Conservation (phyloP, 1,140 invertebrate genomes). For the Drosophila trapezifrons region DNA sequence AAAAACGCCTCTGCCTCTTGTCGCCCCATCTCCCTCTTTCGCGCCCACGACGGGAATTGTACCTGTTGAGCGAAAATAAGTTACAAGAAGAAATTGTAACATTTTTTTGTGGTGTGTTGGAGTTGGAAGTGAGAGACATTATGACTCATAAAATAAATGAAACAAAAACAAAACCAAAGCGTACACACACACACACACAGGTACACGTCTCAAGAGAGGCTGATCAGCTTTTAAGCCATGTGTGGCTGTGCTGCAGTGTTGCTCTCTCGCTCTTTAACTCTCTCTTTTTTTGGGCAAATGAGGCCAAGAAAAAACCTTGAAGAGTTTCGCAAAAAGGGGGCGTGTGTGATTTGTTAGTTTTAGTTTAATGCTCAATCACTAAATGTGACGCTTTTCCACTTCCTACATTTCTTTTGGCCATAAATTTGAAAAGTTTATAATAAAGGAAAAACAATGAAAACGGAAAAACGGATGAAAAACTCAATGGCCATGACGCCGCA, state of each 20-base stretch:
- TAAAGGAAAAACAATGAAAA: slow-evolving; percentile 34
- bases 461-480: slow-evolving; percentile 59
- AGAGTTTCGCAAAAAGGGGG: slow-evolving; percentile 37
- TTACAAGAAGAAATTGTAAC: slow-evolving; percentile 52
- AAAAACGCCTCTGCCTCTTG: slow-evolving; percentile 28
- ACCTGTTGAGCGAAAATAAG: slow-evolving; percentile 78
- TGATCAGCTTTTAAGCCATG: slow-evolving; percentile 52
- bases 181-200: slow-evolving; percentile 34
- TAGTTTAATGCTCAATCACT: slow-evolving; percentile 1
- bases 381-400: slow-evolving; percentile 47
- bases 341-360: slow-evolving; percentile 19
- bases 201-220: slow-evolving; percentile 21
- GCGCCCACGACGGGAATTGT: slow-evolving; percentile 49
- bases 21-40: slow-evolving; percentile 35
- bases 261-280: slow-evolving; percentile 36
- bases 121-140: slow-evolving; percentile 36
- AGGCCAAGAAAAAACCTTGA: slow-evolving; percentile 52
- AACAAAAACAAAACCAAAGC: slow-evolving; percentile 61
- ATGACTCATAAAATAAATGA: slow-evolving; percentile 71
- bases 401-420: slow-evolving; percentile 55
- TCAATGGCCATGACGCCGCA: slow-evolving; percentile 85
- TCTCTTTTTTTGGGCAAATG: slow-evolving; percentile 59
- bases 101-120: slow-evolving; percentile 29
- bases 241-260: slow-evolving; percentile 21
- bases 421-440: slow-evolving; percentile 53